phyloP scores from a whole-genome alignment of 1,140 invertebrate genomes.

The Drosophila obscura region DNA sequence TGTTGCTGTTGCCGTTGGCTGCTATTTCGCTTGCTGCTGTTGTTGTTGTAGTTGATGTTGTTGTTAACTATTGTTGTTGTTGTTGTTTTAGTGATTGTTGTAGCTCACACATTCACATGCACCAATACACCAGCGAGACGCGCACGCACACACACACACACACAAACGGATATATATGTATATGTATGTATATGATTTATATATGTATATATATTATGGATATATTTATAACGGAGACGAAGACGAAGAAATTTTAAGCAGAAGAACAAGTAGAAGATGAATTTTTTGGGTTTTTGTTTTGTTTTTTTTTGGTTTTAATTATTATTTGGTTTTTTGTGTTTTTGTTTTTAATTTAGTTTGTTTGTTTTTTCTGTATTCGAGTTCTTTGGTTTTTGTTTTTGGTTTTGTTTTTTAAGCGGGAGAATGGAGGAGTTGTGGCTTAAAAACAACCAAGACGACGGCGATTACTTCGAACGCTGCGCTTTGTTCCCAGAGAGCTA shows the following conservation, averaged over 20 bases:
- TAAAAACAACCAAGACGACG: constrained; percentile 49
- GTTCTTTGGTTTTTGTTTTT: constrained; percentile 11
- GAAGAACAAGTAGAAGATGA: constrained; percentile 52
- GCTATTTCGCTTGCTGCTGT: constrained; percentile 27
- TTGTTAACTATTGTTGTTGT: constrained; percentile 21
- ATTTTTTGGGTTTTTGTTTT: constrained; percentile 31
- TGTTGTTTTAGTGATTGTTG: constrained; percentile 38
- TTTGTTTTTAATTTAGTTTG: constrained; percentile 15
- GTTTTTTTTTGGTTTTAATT: constrained; percentile 21
- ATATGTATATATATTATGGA: constrained; percentile 20
- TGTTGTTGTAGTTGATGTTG: constrained; percentile 26
- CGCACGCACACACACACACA: constrained; percentile 61
- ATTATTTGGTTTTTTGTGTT: constrained; percentile 9
- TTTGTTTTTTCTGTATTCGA: constrained; percentile 4
- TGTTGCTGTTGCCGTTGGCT: constrained; percentile 23
- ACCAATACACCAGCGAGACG: constrained; percentile 63
- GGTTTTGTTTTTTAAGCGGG: not conserved
- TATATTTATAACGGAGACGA: constrained; percentile 53
- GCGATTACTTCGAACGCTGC: constrained; percentile 41
- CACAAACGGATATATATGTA: constrained; percentile 23
- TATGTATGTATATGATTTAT: constrained; percentile 29
- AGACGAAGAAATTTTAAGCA: constrained; percentile 58
- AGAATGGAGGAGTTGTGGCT: constrained; percentile 4
- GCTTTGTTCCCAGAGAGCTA: constrained; percentile 51
- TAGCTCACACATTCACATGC: constrained; percentile 61